Percentiles rank a stretch among this genome's conserved stretches.
Conservation (phyloP, 2,888 invertebrate genomes). For the Eurytoma californica region DNA sequence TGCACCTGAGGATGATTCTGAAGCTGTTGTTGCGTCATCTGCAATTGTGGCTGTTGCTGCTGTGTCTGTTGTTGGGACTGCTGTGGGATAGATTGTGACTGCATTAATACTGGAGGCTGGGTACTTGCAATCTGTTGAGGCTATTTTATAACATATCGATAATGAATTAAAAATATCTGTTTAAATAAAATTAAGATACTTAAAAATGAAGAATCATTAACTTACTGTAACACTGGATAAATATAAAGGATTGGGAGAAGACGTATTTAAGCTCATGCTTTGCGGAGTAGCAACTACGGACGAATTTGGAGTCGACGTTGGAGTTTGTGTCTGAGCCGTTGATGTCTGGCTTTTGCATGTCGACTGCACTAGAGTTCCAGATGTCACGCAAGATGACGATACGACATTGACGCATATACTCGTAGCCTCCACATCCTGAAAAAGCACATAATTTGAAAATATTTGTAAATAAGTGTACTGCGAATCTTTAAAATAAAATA, state of each 20-base stretch:
- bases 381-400: constrained; percentile 64
- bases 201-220: constrained; percentile 25
- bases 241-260: constrained; percentile 38
- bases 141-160: constrained; percentile 2
- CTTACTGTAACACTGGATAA: constrained; percentile 48
- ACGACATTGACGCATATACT: constrained; percentile 64
- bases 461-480: not conserved
- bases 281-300: constrained; percentile 61
- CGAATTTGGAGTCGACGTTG: constrained; percentile 61
- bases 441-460: constrained; percentile 19
- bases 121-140: constrained; percentile 63
- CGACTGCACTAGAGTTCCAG: constrained; percentile 65
- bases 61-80: not conserved
- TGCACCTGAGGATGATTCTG: constrained; percentile 3
- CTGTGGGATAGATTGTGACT: constrained; percentile 9
- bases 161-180: not conserved
- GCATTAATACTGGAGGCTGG: constrained; percentile 50
- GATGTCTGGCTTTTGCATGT: constrained; percentile 71
- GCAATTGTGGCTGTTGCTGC: constrained; percentile 11
- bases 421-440: constrained; percentile 66
- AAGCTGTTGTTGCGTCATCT: constrained; percentile 9
- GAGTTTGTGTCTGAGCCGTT: constrained; percentile 72
- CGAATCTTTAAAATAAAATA: constrained; percentile 20
- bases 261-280: constrained; percentile 62
- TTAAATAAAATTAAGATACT: not conserved